Percentiles rank a stretch among this genome's conserved stretches.
Conservation (phyloP, 2,888 invertebrate genomes). For the Hydrotaea cyrtoneurina region DNA sequence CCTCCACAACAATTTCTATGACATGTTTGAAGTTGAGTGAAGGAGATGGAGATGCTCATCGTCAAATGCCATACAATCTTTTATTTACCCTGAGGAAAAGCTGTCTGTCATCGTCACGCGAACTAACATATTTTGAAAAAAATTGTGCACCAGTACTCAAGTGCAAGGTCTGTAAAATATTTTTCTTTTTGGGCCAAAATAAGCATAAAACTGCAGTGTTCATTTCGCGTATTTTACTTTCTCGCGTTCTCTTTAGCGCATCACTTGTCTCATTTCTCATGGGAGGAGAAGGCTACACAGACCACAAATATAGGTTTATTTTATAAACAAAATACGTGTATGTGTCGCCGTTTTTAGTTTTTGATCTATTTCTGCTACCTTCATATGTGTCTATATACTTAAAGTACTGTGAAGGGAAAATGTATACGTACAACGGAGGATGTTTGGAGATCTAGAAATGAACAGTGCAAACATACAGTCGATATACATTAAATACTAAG, state of each 20-base stretch:
- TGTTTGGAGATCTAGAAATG: background rate
- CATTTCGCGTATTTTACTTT: background rate
- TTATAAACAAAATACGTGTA: background rate
- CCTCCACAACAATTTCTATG: background rate
- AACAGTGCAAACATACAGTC: background rate
- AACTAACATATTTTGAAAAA: background rate
- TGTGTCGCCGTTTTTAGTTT: too few species aligned
- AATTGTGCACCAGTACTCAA: background rate
- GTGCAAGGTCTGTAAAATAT: conserved; percentile 28
- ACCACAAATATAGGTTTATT: background rate
- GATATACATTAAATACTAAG: background rate
- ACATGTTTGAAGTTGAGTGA: too few species aligned
- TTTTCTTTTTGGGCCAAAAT: background rate
- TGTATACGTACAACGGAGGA: too few species aligned
- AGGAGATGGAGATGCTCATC: too few species aligned
- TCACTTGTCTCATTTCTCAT: background rate
- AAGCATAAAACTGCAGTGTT: background rate
- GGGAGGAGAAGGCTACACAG: background rate
- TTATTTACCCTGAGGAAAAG: background rate
- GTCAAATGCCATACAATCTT: too few species aligned
- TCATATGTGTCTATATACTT: too few species aligned
- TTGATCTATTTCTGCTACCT: too few species aligned
- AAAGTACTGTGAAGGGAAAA: too few species aligned
- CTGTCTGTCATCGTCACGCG: conserved; percentile 5
- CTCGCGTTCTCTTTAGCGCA: background rate